Evolutionary conservation across 2,113 vertebrate genomes (phyloP), one percentile per base, ranked within the genome.

Genomic region (Parotia lawesii): DNA sequence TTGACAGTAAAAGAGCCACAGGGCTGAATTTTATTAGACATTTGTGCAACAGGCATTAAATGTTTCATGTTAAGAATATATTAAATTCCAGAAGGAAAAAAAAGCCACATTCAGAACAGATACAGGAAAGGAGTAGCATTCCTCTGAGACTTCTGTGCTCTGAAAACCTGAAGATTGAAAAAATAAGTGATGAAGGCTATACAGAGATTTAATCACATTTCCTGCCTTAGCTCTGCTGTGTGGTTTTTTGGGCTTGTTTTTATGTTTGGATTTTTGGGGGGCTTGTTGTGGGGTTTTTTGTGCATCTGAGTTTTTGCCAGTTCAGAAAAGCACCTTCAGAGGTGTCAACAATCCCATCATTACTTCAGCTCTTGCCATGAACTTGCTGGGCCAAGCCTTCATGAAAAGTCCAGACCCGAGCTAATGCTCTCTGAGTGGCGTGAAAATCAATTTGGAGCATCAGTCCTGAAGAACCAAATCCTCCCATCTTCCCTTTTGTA

Each of bases 31-130:
- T 95, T 95, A 96, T 95, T 91, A 82, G 67, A 72, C 72, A n/a
- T 85, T 97, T 96, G 92, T 96, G 93, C 87, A 96, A 96, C 93
- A 94, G 92, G 85, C 93, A 85, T 96, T 96, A 90, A 92, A 93
- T 90, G 92, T 84, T 95, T 95, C 94, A 93, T 84, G 79, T 96
- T 90, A 93, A 56, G 95, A 94, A 96, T 96, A 90, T 78, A 96
- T 93, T 96, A 89, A 79, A 77, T 93, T 74, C 72, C 56, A 80
- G 57, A 8, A 12, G 53, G 42, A 84, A 73, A 67, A 57, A 19
- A 56, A 31, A 40, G 38, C 31, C 22, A 42, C 10, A 31, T 84
- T 90, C 33, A 58, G 90, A 95, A 75, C 15, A 82, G 81, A 61
- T 35, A 44, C 23, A 78, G 87, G 69, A 89, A 93, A 83, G 44